These are phyloP conservation scores for Stenodema calcarata DNA, from an alignment of 2,888 invertebrate species.

Conservation along the genomic window DNA sequence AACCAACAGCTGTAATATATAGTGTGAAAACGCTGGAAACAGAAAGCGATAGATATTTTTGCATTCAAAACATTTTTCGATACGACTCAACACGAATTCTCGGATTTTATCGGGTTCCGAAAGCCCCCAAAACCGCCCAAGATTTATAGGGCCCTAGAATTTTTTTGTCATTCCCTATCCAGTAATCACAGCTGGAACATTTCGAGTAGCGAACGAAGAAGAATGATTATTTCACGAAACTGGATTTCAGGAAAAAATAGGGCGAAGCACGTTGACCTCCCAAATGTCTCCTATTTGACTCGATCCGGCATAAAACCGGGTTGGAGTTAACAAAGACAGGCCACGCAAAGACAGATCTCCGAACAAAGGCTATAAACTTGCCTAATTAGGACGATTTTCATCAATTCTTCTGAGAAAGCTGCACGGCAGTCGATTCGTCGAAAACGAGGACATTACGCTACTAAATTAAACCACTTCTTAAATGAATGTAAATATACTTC, in stretches of 20 bases:
- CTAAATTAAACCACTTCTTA: background rate
- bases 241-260: background rate
- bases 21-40: no score
- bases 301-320: background rate
- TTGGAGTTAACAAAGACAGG: background rate
- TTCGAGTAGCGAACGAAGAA: background rate
- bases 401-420: background rate
- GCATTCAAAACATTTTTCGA: no score
- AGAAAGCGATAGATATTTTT: no score
- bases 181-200: background rate
- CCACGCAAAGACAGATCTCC: background rate
- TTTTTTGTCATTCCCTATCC: background rate
- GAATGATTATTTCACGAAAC: background rate
- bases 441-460: background rate
- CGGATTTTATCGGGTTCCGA: background rate
- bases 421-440: background rate
- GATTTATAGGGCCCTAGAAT: background rate
- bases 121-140: background rate
- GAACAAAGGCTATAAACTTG: background rate
- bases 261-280: background rate
- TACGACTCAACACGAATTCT: background rate
- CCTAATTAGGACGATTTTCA: background rate
- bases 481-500: no score
- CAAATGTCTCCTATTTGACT: background rate
- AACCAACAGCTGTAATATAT: no score